phyloP scores from a whole-genome alignment of 2,888 invertebrate genomes.

The Aphidoletes aphidimyza region DNA sequence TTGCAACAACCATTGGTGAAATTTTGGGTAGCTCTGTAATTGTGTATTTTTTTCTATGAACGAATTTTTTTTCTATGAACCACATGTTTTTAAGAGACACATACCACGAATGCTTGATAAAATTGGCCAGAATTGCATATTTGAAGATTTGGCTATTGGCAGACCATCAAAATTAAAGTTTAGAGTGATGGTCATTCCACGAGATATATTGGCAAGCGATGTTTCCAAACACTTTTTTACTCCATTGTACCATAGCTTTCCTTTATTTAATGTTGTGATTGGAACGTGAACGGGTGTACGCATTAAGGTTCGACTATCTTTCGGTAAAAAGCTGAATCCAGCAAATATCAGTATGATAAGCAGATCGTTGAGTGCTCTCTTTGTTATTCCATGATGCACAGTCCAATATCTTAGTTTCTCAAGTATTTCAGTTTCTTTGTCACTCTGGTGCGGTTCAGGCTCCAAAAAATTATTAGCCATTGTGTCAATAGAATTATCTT shows the following conservation, averaged over 20 bases:
- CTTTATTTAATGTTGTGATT: not conserved
- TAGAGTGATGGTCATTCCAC: not conserved
- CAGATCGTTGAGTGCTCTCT: not conserved
- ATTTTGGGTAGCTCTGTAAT: not conserved
- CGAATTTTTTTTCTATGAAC: not conserved
- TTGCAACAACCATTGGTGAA: not conserved
- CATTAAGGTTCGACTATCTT: conserved; percentile 30
- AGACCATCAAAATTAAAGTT: conserved; percentile 24
- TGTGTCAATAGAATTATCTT: too few species aligned
- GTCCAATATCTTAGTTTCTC: too few species aligned
- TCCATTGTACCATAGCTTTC: not conserved
- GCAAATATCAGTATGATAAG: not conserved
- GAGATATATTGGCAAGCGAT: not conserved
- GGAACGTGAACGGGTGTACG: not conserved
- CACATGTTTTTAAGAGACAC: not conserved
- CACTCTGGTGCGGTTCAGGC: too few species aligned
- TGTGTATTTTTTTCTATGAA: not conserved
- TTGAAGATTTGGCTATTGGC: not conserved
- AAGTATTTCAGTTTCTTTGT: too few species aligned
- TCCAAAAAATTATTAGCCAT: too few species aligned
- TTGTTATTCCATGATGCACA: not conserved
- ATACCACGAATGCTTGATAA: not conserved
- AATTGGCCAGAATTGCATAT: conserved; percentile 32
- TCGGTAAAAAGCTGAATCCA: not conserved
- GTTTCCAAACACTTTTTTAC: not conserved